phyloP scores from a whole-genome alignment of 2,888 invertebrate species.

The Saturnia pavonia region DNA sequence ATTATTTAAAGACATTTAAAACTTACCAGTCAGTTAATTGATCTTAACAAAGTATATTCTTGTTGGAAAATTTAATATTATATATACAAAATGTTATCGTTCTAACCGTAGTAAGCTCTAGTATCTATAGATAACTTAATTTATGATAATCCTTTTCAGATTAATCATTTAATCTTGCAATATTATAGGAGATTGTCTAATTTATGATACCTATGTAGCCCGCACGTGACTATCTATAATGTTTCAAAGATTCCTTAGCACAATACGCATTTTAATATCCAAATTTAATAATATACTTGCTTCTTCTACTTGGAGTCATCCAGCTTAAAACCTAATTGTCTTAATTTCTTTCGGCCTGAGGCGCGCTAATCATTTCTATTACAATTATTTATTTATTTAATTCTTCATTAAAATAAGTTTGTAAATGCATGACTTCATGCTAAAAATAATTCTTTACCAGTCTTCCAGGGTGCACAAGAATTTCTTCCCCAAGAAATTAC shows the following conservation, averaged over 20 bases:
- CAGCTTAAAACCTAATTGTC: background rate
- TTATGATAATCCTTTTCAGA: slow-evolving; percentile 9
- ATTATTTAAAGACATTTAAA: background rate
- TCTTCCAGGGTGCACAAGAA: too few relatives aligned
- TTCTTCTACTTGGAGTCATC: background rate
- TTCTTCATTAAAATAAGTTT: too few relatives aligned
- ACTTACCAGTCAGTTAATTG: slow-evolving; percentile 7
- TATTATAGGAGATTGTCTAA: slow-evolving; percentile 10
- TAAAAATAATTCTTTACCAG: too few relatives aligned
- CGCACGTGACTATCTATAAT: slow-evolving; percentile 4
- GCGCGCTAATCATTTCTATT: background rate
- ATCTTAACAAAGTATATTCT: slow-evolving; percentile 3
- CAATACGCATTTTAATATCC: background rate
- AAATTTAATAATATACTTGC: background rate
- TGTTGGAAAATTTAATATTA: background rate
- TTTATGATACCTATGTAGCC: slow-evolving; percentile 7
- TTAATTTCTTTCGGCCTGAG: background rate
- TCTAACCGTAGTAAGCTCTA: background rate
- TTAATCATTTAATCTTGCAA: background rate
- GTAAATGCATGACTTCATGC: too few relatives aligned
- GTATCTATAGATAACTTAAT: slow-evolving; percentile 7
- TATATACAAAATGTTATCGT: slow-evolving; percentile 4
- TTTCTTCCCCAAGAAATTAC: too few relatives aligned
- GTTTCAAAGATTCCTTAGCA: background rate
- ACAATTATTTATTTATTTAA: background rate